Evolutionary conservation across 2,797 vertebrate species (phyloP).

Genomic region (Spea hammondii): DNA sequence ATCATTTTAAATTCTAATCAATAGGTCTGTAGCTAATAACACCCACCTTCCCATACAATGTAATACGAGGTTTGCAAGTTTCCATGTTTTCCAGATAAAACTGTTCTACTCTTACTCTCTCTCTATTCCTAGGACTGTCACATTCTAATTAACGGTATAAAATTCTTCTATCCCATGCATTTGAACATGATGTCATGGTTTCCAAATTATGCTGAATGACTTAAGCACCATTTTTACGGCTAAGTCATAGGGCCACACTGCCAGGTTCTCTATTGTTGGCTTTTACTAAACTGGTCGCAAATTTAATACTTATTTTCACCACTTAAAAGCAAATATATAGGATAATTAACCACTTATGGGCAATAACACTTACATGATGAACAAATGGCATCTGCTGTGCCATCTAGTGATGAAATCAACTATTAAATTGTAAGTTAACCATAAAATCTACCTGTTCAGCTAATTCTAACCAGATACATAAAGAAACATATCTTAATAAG

Average conservation of each 20-base stretch:
- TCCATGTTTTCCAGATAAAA: not conserved
- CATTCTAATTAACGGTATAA: slow-evolving; percentile 3
- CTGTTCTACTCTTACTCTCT: not conserved
- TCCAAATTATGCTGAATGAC: slow-evolving; percentile 25
- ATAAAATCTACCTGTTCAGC: too few relatives aligned
- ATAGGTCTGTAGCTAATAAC: too few relatives aligned
- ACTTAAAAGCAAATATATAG: not conserved
- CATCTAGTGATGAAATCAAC: slow-evolving; percentile 14
- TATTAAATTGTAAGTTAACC: not conserved
- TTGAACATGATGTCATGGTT: slow-evolving; percentile 11
- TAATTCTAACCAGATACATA: too few relatives aligned
- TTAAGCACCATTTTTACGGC: slow-evolving; percentile 10
- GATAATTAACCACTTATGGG: not conserved
- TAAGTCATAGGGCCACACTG: not conserved
- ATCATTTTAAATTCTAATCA: too few relatives aligned
- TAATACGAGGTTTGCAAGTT: too few relatives aligned
- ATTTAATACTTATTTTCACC: not conserved
- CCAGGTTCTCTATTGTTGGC: not conserved
- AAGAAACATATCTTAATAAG: too few relatives aligned
- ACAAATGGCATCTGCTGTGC: slow-evolving; percentile 1
- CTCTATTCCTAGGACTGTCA: not conserved
- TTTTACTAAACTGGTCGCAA: not conserved
- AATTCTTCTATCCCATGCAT: slow-evolving; percentile 9
- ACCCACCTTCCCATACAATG: too few relatives aligned
- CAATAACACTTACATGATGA: not conserved